Base-by-base conservation (phyloP, 1,140 invertebrate genomes). In the Hydropsyche tenuis region DNA sequence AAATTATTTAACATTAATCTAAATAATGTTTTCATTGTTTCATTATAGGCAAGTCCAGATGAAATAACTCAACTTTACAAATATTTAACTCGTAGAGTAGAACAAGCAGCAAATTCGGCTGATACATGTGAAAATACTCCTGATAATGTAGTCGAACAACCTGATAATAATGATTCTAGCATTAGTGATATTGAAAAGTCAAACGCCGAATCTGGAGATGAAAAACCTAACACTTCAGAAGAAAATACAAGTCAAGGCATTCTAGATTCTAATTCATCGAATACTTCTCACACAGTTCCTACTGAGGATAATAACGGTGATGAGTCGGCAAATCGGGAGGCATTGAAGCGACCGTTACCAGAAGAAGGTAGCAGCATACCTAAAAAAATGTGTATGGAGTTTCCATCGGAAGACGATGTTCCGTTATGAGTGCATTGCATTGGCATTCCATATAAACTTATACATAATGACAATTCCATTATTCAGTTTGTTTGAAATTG, bases 401-500 rank as follows among this genome's bases (percentile, higher is more conserved):
- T 69, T 70, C 62, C 69, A 66, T 46, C 68, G 53, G 60, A 48
- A 6, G 65, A 74, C 62, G 69, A 43, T 48, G 48, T 46, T 43
- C 69, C 65, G 37, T 77, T 77, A 77, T 77, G 72, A 77, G 72
- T 56, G 16, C 30, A 69, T 63, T 76, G 56, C 64, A 37, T 6
- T 46, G 68, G 64, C 73, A 74, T 74, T 74, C 75, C 75, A 69
- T 74, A 77, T 53, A 69, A 53, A 72, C 69, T 74, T 60, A 72
- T 25, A 69, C 56, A 42, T 45, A 43, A 72, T 63, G 37, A 18
- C 18, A 23, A 18, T 16, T 65, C 12, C 16, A 2, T 65, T 23
- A 3, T 60, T 60, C 22, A 4, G 3, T 23, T 22, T 60, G 18
- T 60, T 51, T 51, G 46, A 51, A 20, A 51, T 51, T 14, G 14